Base-by-base conservation (phyloP, 92 coral and sea anemone species). In the Phenganax marumi region DNA sequence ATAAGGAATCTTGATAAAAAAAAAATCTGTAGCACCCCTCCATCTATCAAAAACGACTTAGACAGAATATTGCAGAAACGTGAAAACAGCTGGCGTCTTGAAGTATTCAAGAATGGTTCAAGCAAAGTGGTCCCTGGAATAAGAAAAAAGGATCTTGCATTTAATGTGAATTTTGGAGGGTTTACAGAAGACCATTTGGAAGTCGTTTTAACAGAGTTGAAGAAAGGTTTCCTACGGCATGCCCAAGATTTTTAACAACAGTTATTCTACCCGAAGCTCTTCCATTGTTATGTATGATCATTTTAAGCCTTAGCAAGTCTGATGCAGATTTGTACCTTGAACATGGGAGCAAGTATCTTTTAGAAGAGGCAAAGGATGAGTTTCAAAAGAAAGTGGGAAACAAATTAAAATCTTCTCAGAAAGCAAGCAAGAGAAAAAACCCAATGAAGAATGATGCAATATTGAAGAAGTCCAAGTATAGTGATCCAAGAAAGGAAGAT, bases 181-280 rank as follows among this genome's bases (percentile, higher is more conserved):
- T 26, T 70, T 46, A 70, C 75, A 6, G 75, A 70, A 26, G 75
- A 70, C n/a, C 75, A 70, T 0, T 49, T 43, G 46, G 10, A 17
- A 2, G 12, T 70, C 75, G 26, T 46, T 51, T 0, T 70, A 8
- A 43, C 18, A 11, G 62, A 75, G 25, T 63, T 75, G 6, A 12
- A 75, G 16, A 33, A 14, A 49, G 23, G 61, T 75, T 75, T 56
- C 80, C 80, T 12, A 48, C 3, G 0, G 80, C 65, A 14, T 25
- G 54, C 7, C 47, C 21, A 75, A 64, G 52, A 14, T 50, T 46
- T 26, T 63, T 75, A 8, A 75, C 39, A 0, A 75, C 39, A 26
- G 80, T 75, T 75, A 33, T 75, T 49, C 52, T 75, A 21, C 80
- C 80, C 1, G 80, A 75, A 56, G 39, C 80, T 26, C 80, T 75